A percentile compares a stretch with the other conserved stretches of the same genome.
These are phyloP conservation scores for Drosophila trapezifrons DNA, from an alignment of 1,140 invertebrate species.

Conservation along the genomic window DNA sequence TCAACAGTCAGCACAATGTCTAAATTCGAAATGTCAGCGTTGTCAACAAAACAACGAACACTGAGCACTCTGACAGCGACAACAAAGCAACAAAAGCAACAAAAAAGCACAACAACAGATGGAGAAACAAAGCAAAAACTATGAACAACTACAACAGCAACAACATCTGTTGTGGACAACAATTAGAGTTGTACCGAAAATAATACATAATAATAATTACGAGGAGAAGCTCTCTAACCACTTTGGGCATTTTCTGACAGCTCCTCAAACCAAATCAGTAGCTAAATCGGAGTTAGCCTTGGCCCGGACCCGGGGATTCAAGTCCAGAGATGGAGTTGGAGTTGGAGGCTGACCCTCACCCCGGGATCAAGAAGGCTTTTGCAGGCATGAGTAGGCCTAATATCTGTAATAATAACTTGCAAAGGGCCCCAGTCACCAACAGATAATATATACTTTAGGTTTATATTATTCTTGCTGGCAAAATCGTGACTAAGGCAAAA, in stretches of 20 bases:
- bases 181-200: conserved; percentile 63
- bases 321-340: conserved; percentile 3
- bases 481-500: conserved; percentile 14
- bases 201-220: conserved; percentile 78
- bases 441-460: background rate
- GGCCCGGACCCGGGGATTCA: conserved; percentile 8
- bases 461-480: background rate
- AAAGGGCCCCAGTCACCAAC: conserved; percentile 2
- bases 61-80: conserved; percentile 10
- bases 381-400: conserved; percentile 27
- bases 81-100: conserved; percentile 17
- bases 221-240: conserved; percentile 67
- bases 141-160: conserved; percentile 21
- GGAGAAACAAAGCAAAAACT: background rate
- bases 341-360: background rate
- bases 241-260: conserved; percentile 35
- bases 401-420: conserved; percentile 8
- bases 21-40: conserved; percentile 80
- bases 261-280: conserved; percentile 2
- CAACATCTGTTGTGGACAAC: conserved; percentile 56
- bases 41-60: conserved; percentile 62
- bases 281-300: conserved; percentile 18
- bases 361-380: conserved; percentile 3
- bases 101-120: conserved; percentile 13
- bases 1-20: conserved; percentile 64